Conservation (phyloP, 2,888 invertebrate species). For the Calliphora vomitoria region DNA sequence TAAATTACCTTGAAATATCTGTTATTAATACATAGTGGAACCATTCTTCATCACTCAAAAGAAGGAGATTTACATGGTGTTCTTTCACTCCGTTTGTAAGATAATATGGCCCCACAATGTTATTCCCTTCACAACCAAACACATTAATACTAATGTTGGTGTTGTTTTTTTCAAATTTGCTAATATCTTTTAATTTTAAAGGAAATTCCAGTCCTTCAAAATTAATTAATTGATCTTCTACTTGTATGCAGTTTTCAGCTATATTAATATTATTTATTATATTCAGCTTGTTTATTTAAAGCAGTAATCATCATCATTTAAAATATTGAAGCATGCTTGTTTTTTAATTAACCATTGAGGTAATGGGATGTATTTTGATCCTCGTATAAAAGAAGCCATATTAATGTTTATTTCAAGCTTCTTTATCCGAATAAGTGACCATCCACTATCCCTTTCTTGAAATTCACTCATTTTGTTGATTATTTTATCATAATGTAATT, state of each 20-base stretch:
- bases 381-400: background rate
- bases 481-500: background rate
- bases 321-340: background rate
- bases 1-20: background rate
- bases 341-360: background rate
- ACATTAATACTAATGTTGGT: background rate
- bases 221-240: too few species aligned
- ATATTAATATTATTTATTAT: too few species aligned
- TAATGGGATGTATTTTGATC: background rate
- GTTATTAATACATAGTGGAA: background rate
- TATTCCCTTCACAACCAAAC: background rate
- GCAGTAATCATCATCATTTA: background rate
- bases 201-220: background rate
- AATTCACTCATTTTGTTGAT: background rate
- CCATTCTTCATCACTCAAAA: background rate
- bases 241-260: too few species aligned
- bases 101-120: background rate
- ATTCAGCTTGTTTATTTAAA: background rate
- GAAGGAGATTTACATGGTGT: background rate
- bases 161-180: background rate
- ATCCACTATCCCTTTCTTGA: conserved; percentile 1
- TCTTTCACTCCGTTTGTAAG: background rate
- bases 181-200: background rate
- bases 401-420: background rate
- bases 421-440: background rate